These are phyloP conservation scores for Hippopotamyrus pictus DNA, from an alignment of 2,797 vertebrate genomes.

Conservation along the genomic window DNA sequence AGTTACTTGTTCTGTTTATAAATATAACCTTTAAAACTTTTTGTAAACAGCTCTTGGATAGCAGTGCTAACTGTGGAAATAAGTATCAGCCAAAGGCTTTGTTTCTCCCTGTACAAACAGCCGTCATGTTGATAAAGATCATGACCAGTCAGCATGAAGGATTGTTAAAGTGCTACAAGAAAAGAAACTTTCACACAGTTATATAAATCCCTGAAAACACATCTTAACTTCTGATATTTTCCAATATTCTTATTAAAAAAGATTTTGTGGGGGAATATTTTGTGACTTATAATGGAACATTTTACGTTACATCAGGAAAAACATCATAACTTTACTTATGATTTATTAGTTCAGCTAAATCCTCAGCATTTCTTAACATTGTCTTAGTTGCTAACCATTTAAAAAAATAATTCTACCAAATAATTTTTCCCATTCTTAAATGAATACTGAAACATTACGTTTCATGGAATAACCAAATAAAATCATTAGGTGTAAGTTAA, in stretches of 20 bases:
- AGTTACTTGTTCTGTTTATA: constrained; percentile 15
- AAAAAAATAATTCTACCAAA: not conserved
- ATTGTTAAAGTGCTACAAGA: constrained; percentile 34
- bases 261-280: not conserved
- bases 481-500: not conserved
- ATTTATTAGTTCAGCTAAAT: not conserved
- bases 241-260: not conserved
- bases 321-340: not conserved
- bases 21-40: constrained; percentile 10
- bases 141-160: constrained; percentile 37
- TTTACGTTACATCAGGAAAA: not conserved
- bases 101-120: constrained; percentile 26
- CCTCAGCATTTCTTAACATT: not conserved
- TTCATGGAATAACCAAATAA: not conserved
- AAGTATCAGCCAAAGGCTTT: constrained; percentile 24
- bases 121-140: constrained; percentile 37
- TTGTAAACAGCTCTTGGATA: constrained; percentile 13
- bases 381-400: not conserved
- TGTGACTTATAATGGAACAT: not conserved
- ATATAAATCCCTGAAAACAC: constrained; percentile 17
- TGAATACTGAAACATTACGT: not conserved
- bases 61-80: constrained; percentile 29
- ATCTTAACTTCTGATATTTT: constrained; percentile 13
- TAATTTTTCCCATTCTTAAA: not conserved
- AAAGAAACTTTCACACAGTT: constrained; percentile 23